Conservation (phyloP, 2,113 vertebrate genomes). For the Trichechus manatus region DNA sequence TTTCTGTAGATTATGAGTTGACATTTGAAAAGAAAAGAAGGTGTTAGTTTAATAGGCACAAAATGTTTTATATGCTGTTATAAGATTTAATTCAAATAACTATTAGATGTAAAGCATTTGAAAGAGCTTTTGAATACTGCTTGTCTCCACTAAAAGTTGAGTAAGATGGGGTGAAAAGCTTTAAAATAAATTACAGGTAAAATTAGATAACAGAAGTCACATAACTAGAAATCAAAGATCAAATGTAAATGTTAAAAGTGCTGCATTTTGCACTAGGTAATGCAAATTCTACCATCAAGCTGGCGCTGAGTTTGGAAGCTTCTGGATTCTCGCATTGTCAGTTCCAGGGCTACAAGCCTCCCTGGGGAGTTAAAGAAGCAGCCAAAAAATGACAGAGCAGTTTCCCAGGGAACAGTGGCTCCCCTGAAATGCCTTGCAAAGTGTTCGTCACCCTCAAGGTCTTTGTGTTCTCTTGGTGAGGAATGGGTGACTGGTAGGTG, state of each 20-base stretch:
- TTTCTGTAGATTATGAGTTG: neutral
- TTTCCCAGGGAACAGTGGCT: neutral
- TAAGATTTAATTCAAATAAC: neutral
- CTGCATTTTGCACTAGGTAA: neutral
- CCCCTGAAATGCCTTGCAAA: neutral
- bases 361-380: neutral
- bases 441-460: neutral
- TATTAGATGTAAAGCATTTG: neutral
- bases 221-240: slow-evolving; percentile 7
- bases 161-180: slow-evolving; percentile 1
- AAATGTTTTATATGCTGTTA: neutral
- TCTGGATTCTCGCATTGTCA: neutral
- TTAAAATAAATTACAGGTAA: slow-evolving; percentile 63
- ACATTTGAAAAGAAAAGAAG: slow-evolving; percentile 33
- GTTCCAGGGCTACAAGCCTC: neutral
- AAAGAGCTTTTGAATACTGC: neutral
- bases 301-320: neutral
- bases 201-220: slow-evolving; percentile 19
- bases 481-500: neutral
- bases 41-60: neutral
- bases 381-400: neutral
- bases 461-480: neutral
- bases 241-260: slow-evolving; percentile 47
- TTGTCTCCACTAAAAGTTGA: slow-evolving; percentile 25
- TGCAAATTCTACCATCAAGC: neutral